These are phyloP conservation scores for Lates japonicus DNA, from an alignment of 2,797 vertebrate species.

Conservation along the genomic window DNA sequence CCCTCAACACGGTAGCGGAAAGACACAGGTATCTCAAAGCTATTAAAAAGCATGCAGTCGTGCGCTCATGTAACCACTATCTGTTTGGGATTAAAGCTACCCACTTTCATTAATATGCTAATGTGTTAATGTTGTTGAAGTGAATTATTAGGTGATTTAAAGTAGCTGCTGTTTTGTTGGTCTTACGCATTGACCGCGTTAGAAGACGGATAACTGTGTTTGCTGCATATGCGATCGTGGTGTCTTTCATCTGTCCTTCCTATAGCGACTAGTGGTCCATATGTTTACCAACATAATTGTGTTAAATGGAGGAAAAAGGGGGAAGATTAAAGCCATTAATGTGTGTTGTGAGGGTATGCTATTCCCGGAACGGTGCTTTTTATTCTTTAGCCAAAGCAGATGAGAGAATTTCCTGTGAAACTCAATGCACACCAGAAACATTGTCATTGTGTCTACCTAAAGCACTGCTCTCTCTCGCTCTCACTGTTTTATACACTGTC, in stretches of 20 bases:
- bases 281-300: constrained; percentile 89
- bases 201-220: constrained; percentile 76
- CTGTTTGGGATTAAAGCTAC: constrained; percentile 74
- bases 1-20: constrained; percentile 50
- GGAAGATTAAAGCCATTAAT: constrained; percentile 87
- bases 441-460: constrained; percentile 83
- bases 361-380: constrained; percentile 87
- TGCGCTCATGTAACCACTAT: constrained; percentile 40
- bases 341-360: constrained; percentile 77
- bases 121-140: constrained; percentile 73
- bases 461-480: constrained; percentile 61
- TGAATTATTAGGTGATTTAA: constrained; percentile 76
- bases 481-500: constrained; percentile 61
- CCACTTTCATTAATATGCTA: constrained; percentile 75
- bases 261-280: constrained; percentile 81
- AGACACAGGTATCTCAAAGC: constrained; percentile 73
- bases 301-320: constrained; percentile 86
- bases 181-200: constrained; percentile 65
- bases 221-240: constrained; percentile 79
- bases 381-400: constrained; percentile 84
- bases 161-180: constrained; percentile 72
- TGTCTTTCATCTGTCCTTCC: constrained; percentile 86
- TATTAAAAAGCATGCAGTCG: constrained; percentile 58
- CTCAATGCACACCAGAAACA: constrained; percentile 80
- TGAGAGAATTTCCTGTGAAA: constrained; percentile 86